Percentiles rank a stretch among this genome's conserved stretches.
Evolutionary conservation across 1,140 invertebrate species (phyloP).

Genomic region (Portunus trituberculatus): DNA sequence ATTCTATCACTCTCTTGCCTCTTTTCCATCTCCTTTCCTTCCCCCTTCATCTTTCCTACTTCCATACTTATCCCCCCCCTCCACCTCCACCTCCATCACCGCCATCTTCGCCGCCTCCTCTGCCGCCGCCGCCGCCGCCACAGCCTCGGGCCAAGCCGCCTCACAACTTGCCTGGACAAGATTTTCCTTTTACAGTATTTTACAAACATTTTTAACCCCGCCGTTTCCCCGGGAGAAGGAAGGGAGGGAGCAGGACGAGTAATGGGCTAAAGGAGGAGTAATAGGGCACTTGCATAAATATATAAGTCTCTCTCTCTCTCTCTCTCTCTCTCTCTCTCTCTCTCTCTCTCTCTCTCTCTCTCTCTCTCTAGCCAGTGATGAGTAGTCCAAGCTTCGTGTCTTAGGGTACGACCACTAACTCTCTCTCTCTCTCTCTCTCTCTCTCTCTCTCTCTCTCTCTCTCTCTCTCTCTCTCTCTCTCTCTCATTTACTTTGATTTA

Average conservation of each 20-base stretch:
- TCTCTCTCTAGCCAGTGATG: too few species aligned
- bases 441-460: slow-evolving; percentile 40
- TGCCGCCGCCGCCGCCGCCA: background rate
- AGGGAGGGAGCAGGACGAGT: background rate
- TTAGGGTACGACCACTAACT: background rate
- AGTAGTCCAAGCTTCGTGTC: too few species aligned
- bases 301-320: too few species aligned
- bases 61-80: background rate
- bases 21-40: background rate
- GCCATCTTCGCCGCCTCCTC: background rate
- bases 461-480: slow-evolving; percentile 33
- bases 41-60: background rate
- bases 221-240: slow-evolving; percentile 39
- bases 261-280: slow-evolving; percentile 7
- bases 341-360: background rate
- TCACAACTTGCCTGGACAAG: slow-evolving; percentile 30
- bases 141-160: slow-evolving; percentile 30
- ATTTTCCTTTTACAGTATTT: slow-evolving; percentile 53
- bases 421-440: background rate
- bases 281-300: too few species aligned
- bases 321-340: background rate
- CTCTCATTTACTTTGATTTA: background rate
- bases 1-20: background rate
- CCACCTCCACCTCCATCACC: background rate
- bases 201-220: slow-evolving; percentile 50